These are phyloP conservation scores for Epizoanthus ramosus DNA, from an alignment of 92 coral and sea anemone genomes.

Conservation along the genomic window DNA sequence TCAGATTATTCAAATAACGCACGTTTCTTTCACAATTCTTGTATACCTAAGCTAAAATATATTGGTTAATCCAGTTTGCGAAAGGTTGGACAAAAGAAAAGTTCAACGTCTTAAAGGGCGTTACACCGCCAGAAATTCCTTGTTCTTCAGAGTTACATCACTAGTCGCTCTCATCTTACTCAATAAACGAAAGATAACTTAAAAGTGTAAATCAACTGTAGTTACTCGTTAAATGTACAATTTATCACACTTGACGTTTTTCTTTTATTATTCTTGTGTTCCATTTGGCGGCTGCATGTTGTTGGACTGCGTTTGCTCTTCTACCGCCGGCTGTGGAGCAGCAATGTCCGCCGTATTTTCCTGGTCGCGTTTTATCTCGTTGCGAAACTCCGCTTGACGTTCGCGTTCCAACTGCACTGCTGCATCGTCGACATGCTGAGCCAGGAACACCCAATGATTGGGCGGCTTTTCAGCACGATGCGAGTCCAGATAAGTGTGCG, in stretches of 20 bases:
- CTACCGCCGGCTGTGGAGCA: conserved; percentile 12
- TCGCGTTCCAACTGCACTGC: conserved; percentile 70
- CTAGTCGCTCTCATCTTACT: no score
- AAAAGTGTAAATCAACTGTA: not conserved
- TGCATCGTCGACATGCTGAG: conserved; percentile 77
- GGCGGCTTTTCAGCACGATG: conserved; percentile 93
- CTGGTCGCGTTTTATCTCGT: conserved; percentile 48
- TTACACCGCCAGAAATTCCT: no score
- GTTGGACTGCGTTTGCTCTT: conserved; percentile 23
- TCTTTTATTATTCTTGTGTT: conserved; percentile 9
- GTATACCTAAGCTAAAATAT: no score
- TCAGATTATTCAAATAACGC: no score
- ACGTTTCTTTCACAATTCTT: no score
- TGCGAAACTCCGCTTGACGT: conserved; percentile 71
- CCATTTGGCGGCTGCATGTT: conserved; percentile 25
- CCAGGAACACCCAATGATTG: conserved; percentile 92
- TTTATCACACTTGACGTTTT: not conserved
- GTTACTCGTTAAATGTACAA: conserved; percentile 20
- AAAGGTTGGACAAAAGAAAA: no score
- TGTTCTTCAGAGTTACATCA: no score
- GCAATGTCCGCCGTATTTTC: not conserved
- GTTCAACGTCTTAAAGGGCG: no score
- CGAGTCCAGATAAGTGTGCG: conserved; percentile 88
- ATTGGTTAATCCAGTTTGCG: no score
- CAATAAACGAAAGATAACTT: not conserved